Evolutionary conservation across 64 coral and sea anemone species (phyloP), one percentile per base, ranked within the genome.

Genomic region (Stichodactyla helianthus): DNA sequence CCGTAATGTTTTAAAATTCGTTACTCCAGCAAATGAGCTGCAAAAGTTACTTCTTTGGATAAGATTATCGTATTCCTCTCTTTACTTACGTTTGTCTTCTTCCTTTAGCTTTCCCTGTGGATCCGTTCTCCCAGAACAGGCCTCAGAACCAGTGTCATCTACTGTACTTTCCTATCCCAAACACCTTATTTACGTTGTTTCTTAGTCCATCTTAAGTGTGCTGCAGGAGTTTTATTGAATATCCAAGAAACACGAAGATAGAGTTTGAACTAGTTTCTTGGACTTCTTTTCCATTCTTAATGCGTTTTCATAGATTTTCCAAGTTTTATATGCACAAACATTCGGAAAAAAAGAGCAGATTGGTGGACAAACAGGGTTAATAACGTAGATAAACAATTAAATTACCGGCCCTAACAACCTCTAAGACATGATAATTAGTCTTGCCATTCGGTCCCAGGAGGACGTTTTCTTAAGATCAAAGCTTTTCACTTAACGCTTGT

Each of bases 401-500:
- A 74, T 74, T 74, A 74, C 68, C 10, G 68, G 68, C 17, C 8
- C 2, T 35, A 28, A 74, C n/a, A 74, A 74, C n/a, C n/a, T 31
- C 68, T 10, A 28, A 11, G 4, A 9, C 22, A 74, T 74, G 26
- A n/a, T 74, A 74, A 74, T 74, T 74, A n/a, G 9, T 11, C 10
- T 28, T 71, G 68, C 23, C 68, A 28, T 31, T 9, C 26, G 7
- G 4, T 74, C 68, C 68, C 68, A 1, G 1, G 68, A 35, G 35
- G 68, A 74, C 68, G 68, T 13, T 74, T 74, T 23, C 68, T 74
- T 74, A 74, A 74, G 68, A n/a, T 31, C 68, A 74, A 28, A 74
- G 68, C 25, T 74, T 74, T 74, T 23, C 68, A 74, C 68, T 68
- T 74, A 74, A 74, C 27, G n/a, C 25, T 74, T 74, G 26, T 25